phyloP scores from a whole-genome alignment of 2,797 vertebrate species.

The Falco novaeseelandiae region DNA sequence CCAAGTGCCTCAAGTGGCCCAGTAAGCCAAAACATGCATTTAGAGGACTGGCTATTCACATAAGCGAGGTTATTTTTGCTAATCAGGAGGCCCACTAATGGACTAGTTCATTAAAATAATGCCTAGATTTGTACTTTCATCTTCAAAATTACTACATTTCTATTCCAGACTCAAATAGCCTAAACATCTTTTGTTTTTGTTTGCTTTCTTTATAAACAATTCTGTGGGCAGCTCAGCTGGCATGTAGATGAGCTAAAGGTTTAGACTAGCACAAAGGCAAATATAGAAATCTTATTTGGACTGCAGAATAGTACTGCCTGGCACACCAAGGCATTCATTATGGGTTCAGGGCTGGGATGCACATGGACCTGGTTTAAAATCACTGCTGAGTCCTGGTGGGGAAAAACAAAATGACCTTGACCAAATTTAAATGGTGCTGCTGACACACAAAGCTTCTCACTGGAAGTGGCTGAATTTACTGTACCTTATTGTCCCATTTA shows the following conservation, averaged over 20 bases:
- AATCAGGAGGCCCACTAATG: slow-evolving; percentile 35
- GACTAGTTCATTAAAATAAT: slow-evolving; percentile 51
- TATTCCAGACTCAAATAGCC: slow-evolving; percentile 10
- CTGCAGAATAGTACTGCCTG: neutral
- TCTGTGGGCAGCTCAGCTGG: neutral
- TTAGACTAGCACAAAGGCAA: neutral
- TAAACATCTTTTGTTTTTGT: slow-evolving; percentile 1
- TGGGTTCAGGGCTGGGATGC: neutral
- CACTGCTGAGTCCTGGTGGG: neutral
- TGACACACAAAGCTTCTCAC: neutral
- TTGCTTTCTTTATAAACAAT: neutral
- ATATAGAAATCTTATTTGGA: neutral
- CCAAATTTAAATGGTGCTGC: neutral
- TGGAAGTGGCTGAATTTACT: neutral
- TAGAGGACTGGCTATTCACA: slow-evolving; percentile 38
- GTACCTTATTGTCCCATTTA: neutral
- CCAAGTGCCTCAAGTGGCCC: slow-evolving; percentile 38
- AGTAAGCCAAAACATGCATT: slow-evolving; percentile 54
- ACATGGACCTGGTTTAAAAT: neutral
- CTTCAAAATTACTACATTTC: slow-evolving; percentile 33
- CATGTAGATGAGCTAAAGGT: neutral
- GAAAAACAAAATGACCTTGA: neutral
- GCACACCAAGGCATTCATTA: neutral
- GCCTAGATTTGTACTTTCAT: slow-evolving; percentile 36
- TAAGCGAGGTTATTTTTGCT: slow-evolving; percentile 38